Evolutionary conservation across 2,888 invertebrate genomes (phyloP).

Genomic region (Corbicula japonica): DNA sequence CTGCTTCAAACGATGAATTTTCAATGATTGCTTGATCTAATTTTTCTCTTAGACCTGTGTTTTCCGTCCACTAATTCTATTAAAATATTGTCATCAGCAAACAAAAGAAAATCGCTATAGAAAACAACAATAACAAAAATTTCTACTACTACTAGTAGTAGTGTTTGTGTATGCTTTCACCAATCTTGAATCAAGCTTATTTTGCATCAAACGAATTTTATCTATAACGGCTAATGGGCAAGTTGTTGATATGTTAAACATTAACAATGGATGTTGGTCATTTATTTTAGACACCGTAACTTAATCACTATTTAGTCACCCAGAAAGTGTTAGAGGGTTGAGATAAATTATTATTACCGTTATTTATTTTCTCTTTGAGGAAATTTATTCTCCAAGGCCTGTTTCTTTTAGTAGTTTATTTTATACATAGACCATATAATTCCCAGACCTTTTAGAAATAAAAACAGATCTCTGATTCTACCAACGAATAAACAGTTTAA

Average conservation of each 20-base stretch:
- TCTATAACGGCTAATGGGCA: constrained; percentile 52
- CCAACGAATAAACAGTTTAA: too few species aligned
- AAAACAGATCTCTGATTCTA: too few species aligned
- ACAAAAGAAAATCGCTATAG: too few species aligned
- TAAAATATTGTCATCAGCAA: too few species aligned
- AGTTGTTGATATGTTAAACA: constrained; percentile 3
- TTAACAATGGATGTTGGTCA: constrained; percentile 18
- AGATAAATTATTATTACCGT: constrained; percentile 67
- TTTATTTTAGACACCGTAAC: constrained; percentile 22
- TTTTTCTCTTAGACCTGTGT: too few species aligned
- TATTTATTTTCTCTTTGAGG: constrained; percentile 57
- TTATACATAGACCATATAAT: too few species aligned
- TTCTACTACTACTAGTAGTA: too few species aligned
- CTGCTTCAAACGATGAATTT: too few species aligned
- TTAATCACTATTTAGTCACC: constrained; percentile 34
- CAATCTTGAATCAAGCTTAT: constrained; percentile 59
- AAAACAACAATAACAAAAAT: too few species aligned
- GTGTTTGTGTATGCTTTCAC: constrained; percentile 59
- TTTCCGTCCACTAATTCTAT: background rate
- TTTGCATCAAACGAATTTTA: too few species aligned
- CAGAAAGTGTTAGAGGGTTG: constrained; percentile 27
- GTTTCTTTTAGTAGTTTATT: constrained; percentile 55
- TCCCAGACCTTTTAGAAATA: too few species aligned
- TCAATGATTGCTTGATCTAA: too few species aligned
- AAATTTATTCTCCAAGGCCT: constrained; percentile 53